Percentiles rank a stretch among this genome's conserved stretches.
Evolutionary conservation across 1,140 invertebrate genomes (phyloP).

Genomic region (Idris sp.): DNA sequence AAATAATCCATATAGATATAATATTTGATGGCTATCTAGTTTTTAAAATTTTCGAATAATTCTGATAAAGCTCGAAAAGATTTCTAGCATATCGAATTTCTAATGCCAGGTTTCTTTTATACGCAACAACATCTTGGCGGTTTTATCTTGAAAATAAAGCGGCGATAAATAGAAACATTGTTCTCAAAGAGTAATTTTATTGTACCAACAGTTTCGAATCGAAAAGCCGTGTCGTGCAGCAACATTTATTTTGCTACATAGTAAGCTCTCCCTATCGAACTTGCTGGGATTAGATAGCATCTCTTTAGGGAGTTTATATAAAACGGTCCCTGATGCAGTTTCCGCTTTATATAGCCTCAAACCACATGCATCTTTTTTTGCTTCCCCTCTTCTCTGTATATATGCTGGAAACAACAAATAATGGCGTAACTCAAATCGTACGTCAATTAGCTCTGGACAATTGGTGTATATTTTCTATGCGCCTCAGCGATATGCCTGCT

Average conservation of each 20-base stretch:
- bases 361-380: neutral
- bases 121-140: too few species aligned
- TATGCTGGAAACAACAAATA: too few species aligned
- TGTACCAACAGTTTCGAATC: neutral
- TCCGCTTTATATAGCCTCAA: conserved; percentile 10
- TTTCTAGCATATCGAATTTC: too few species aligned
- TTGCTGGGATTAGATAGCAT: conserved; percentile 22
- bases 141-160: too few species aligned
- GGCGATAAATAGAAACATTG: conserved; percentile 5
- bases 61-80: too few species aligned
- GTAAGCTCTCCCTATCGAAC: conserved; percentile 10
- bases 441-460: neutral
- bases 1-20: too few species aligned
- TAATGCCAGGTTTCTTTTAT: too few species aligned
- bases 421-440: neutral
- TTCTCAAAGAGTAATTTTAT: conserved; percentile 13
- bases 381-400: too few species aligned
- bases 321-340: conserved; percentile 21
- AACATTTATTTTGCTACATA: conserved; percentile 4
- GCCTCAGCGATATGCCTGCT: conserved; percentile 22
- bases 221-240: conserved; percentile 13
- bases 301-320: conserved; percentile 18
- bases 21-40: too few species aligned
- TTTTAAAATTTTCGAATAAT: too few species aligned
- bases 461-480: too few species aligned